Evolutionary conservation across 2,113 vertebrate species (phyloP).

Genomic region (Ammodramus savannarum): DNA sequence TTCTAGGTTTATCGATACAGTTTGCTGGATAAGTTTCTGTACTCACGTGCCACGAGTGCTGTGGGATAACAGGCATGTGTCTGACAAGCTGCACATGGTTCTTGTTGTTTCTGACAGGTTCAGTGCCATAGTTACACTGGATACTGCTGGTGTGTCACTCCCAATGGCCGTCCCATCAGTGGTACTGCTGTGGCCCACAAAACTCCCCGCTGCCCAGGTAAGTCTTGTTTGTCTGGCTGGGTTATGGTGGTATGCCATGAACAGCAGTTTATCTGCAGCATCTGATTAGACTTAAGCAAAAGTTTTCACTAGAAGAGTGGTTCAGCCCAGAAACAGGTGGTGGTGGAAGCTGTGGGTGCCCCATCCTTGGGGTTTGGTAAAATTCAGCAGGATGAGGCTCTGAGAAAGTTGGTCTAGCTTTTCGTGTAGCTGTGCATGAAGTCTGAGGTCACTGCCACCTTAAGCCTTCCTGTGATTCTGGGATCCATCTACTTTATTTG

Average conservation of each 20-base stretch:
- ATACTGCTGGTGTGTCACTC: conserved; percentile 97
- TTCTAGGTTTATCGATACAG: neutral
- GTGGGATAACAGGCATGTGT: neutral
- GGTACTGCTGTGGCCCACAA: conserved; percentile 96
- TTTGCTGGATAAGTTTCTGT: neutral
- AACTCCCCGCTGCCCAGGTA: conserved; percentile 95
- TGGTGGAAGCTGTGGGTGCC: neutral
- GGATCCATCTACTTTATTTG: neutral
- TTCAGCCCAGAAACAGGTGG: neutral
- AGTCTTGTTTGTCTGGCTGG: neutral
- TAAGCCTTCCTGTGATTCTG: neutral
- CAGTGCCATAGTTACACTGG: conserved; percentile 98
- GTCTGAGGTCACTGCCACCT: neutral
- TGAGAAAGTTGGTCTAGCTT: neutral
- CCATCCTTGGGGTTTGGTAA: neutral
- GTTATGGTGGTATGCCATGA: neutral
- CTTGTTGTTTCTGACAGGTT: conserved; percentile 73
- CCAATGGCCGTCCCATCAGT: conserved; percentile 91
- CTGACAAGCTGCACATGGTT: neutral
- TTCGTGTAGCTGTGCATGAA: neutral
- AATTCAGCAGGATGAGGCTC: neutral
- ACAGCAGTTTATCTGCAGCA: neutral
- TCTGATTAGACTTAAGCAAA: neutral
- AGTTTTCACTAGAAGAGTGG: neutral
- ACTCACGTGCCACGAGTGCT: neutral